Percentiles rank a stretch among this genome's conserved stretches.
Evolutionary conservation across 2,113 vertebrate genomes (phyloP).

Genomic region (Pluvianellus socialis): DNA sequence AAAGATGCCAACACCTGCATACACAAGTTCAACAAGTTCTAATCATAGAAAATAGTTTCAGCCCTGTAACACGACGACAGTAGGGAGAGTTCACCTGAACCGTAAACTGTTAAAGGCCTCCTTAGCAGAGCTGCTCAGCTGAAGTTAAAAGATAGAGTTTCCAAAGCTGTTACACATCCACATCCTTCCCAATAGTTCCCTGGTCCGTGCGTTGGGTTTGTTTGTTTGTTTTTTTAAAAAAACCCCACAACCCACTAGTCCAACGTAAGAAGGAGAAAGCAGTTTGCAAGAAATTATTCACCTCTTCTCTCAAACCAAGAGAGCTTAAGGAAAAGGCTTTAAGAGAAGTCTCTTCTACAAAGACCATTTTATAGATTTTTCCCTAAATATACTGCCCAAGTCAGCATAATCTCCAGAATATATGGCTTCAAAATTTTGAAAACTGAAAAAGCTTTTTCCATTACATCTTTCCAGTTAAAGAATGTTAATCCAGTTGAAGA

Average conservation of each 20-base stretch:
- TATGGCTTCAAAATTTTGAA: not conserved
- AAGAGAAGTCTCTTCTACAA: not conserved
- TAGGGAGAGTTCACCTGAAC: not conserved
- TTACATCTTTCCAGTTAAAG: not conserved
- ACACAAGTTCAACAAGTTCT: not conserved
- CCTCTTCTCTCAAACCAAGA: not conserved
- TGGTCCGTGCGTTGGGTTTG: accelerated
- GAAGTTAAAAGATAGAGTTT: not conserved
- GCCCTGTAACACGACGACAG: not conserved
- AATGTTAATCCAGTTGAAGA: not conserved
- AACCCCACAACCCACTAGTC: not conserved
- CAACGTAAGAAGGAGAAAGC: not conserved
- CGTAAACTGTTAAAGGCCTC: not conserved
- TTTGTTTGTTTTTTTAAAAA: too few species aligned
- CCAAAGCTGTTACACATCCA: not conserved
- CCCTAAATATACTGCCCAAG: not conserved
- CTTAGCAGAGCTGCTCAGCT: not conserved
- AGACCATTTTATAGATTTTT: not conserved
- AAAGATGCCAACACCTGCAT: not conserved
- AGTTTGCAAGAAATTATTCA: not conserved
- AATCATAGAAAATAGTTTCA: not conserved
- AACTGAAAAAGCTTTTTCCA: not conserved
- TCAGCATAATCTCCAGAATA: not conserved
- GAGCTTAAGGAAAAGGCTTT: not conserved
- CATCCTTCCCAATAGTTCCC: not conserved